Conservation (phyloP, 2,888 invertebrate genomes). For the Sarcophaga caerulescens region DNA sequence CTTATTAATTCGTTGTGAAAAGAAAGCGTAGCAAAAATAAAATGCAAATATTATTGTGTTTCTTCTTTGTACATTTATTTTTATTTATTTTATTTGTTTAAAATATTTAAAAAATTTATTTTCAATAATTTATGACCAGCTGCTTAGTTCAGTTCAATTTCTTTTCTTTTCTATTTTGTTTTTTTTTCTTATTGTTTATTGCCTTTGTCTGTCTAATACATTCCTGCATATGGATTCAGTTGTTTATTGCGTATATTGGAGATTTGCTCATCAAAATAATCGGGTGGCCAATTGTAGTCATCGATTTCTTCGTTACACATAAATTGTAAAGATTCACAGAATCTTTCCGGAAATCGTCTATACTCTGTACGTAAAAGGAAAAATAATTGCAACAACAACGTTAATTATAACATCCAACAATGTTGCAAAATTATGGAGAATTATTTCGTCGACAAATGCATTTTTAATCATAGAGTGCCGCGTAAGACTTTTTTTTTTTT, state of each 20-base stretch:
- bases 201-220: slow-evolving; percentile 1
- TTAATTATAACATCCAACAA: not conserved
- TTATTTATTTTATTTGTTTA: slow-evolving; percentile 45
- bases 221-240: slow-evolving; percentile 28
- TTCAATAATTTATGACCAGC: slow-evolving; percentile 27
- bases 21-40: not conserved
- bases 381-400: not conserved
- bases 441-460: not conserved
- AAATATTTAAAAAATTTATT: slow-evolving; percentile 38
- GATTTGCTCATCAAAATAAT: slow-evolving; percentile 56
- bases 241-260: slow-evolving; percentile 49
- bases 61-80: not conserved
- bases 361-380: slow-evolving; percentile 20
- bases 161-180: not conserved
- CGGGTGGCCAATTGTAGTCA: slow-evolving; percentile 47
- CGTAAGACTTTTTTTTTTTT: not conserved
- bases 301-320: slow-evolving; percentile 54
- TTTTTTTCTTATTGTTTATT: slow-evolving; percentile 1
- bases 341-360: slow-evolving; percentile 38
- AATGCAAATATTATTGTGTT: not conserved
- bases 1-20: not conserved
- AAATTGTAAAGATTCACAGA: slow-evolving; percentile 49
- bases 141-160: not conserved
- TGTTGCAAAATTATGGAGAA: not conserved
- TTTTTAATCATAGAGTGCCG: not conserved